A percentile compares a stretch with the other conserved stretches of the same genome.
Evolutionary conservation across 2,888 invertebrate species (phyloP).

Genomic region (Oscheius myriophilus): DNA sequence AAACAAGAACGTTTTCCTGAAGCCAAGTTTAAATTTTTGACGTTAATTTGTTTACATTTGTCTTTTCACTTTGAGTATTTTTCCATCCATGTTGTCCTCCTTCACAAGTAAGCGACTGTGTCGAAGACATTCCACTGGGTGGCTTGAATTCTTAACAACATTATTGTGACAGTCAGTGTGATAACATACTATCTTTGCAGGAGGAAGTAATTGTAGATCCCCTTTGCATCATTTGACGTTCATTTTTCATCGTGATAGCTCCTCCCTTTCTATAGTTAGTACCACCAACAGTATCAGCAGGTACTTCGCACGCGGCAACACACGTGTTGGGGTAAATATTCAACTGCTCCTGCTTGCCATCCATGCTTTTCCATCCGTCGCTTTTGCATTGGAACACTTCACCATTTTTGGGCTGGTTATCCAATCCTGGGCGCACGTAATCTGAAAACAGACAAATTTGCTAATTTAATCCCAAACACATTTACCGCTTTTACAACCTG

Average conservation of each 20-base stretch:
- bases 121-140: not conserved
- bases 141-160: not conserved
- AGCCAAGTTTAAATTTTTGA: not conserved
- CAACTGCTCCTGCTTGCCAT: too few species aligned
- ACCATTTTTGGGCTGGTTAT: too few species aligned
- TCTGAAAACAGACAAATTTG: too few species aligned
- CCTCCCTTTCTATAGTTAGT: too few species aligned
- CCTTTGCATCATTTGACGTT: not conserved
- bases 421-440: too few species aligned
- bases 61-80: not conserved
- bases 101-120: conserved; percentile 12
- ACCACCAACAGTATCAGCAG: too few species aligned
- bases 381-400: too few species aligned
- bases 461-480: too few species aligned
- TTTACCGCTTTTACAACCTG: conserved; percentile 15
- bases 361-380: too few species aligned
- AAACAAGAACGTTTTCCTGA: conserved; percentile 2
- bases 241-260: too few species aligned
- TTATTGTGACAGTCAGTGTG: not conserved
- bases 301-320: too few species aligned
- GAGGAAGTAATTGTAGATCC: conserved; percentile 5
- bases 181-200: conserved; percentile 17
- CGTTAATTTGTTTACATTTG: not conserved
- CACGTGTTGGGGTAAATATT: too few species aligned
- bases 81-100: conserved; percentile 22